Percentiles rank a stretch among this genome's conserved stretches.
These are phyloP conservation scores for Notothenia coriiceps DNA, from an alignment of 2,113 vertebrate species.

Conservation along the genomic window DNA sequence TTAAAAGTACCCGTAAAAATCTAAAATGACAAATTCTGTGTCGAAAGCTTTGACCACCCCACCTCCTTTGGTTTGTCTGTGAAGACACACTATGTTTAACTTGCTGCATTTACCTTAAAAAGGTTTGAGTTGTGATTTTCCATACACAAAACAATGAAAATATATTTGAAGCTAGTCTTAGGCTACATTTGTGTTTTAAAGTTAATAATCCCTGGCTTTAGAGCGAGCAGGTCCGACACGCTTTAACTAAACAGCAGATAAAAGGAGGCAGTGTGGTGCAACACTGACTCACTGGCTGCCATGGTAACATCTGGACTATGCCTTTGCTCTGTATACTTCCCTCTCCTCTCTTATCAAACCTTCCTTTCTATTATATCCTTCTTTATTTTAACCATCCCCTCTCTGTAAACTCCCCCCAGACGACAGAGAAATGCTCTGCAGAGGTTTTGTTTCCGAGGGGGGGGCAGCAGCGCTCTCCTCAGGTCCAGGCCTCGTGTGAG, in stretches of 20 bases:
- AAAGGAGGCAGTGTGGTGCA: conserved; percentile 24
- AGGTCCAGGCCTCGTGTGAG: conserved; percentile 84
- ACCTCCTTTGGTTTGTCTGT: neutral
- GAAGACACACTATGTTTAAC: neutral
- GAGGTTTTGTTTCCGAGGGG: conserved; percentile 86
- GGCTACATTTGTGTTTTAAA: neutral
- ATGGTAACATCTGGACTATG: conserved; percentile 19
- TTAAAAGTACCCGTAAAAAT: neutral
- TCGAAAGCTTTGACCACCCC: neutral
- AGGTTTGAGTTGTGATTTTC: too few species aligned
- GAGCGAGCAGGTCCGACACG: conserved; percentile 15
- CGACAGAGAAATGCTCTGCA: conserved; percentile 82
- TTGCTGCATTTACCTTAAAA: neutral
- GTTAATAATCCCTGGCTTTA: conserved; percentile 11
- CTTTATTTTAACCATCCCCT: too few species aligned
- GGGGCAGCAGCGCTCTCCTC: conserved; percentile 72
- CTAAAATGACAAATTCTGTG: neutral
- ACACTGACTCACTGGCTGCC: conserved; percentile 23
- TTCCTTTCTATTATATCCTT: neutral
- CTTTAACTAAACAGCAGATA: conserved; percentile 15
- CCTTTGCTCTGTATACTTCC: conserved; percentile 7
- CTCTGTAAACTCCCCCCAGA: conserved; percentile 31
- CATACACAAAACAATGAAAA: too few species aligned
- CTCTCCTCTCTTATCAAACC: neutral
- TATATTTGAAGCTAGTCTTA: neutral